Percentiles rank a stretch among this genome's conserved stretches.
Evolutionary conservation across 2,797 vertebrate species (phyloP).

Genomic region (Setipinna tenuifilis): DNA sequence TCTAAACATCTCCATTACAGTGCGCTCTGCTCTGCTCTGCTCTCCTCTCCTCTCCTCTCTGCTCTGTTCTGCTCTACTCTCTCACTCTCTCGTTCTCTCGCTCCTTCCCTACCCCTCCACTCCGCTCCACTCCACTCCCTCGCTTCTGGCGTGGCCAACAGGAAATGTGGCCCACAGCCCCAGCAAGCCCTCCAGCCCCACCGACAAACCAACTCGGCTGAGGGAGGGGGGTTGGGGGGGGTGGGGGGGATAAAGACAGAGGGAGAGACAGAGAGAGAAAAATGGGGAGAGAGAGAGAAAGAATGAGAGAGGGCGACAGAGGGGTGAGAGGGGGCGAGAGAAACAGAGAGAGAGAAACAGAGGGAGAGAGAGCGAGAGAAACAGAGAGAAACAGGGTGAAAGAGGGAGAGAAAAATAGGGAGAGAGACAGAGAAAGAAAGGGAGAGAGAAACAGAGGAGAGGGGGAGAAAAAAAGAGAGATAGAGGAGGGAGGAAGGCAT

Average conservation of each 20-base stretch:
- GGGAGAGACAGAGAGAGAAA: background rate
- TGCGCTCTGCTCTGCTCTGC: background rate
- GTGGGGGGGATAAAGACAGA: background rate
- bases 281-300: slow-evolving; percentile 29
- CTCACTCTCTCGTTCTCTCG: no score
- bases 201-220: slow-evolving; percentile 35
- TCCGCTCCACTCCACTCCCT: background rate
- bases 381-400: background rate
- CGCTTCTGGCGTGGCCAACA: slow-evolving; percentile 58
- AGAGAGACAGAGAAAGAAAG: no score
- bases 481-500: slow-evolving; percentile 23
- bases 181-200: slow-evolving; percentile 40
- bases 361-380: background rate
- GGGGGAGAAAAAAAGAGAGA: slow-evolving; percentile 29
- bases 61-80: background rate
- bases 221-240: background rate
- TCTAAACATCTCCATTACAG: slow-evolving; percentile 73
- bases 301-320: no score
- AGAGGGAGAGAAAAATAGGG: background rate
- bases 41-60: background rate
- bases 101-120: background rate
- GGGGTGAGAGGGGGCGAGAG: background rate
- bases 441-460: background rate
- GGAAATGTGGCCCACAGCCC: slow-evolving; percentile 57
- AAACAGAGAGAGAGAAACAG: background rate